A percentile compares a stretch with the other conserved stretches of the same genome.
Conservation (phyloP, 2,888 invertebrate species). For the Drosophila colorata region DNA sequence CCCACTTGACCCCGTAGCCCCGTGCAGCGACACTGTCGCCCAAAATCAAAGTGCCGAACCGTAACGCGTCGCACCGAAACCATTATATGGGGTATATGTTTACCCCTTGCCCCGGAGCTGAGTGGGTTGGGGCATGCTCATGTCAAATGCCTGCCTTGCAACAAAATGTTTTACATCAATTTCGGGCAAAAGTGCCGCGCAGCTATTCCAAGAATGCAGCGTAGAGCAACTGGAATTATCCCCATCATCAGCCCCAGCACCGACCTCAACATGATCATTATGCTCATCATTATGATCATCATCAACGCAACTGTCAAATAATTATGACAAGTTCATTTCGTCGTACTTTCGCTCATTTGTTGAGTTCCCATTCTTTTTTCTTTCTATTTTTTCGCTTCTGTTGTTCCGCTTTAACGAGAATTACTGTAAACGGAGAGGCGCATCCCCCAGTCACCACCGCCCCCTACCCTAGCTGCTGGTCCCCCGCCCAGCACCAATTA, state of each 20-base stretch:
- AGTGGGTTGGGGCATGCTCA: constrained; percentile 32
- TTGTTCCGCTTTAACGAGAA: constrained; percentile 65
- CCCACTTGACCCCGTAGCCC: constrained; percentile 72
- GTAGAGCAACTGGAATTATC: constrained; percentile 30
- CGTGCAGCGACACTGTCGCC: constrained; percentile 42
- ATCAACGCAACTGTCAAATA: constrained; percentile 77
- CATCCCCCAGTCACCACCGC: constrained; percentile 2
- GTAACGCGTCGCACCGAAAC: constrained; percentile 7
- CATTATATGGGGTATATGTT: constrained; percentile 15
- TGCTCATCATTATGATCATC: constrained; percentile 31
- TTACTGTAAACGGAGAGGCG: constrained; percentile 62
- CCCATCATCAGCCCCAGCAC: constrained; percentile 5
- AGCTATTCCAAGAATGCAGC: constrained; percentile 45
- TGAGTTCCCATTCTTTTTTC: constrained; percentile 45
- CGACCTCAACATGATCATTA: background rate
- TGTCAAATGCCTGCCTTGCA: constrained; percentile 23
- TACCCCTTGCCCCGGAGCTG: constrained; percentile 31
- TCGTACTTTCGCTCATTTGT: constrained; percentile 77
- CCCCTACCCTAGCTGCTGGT: background rate
- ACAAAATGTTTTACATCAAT: constrained; percentile 78
- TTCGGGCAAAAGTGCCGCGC: constrained; percentile 42
- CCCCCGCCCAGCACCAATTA: constrained; percentile 73
- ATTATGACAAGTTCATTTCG: constrained; percentile 84
- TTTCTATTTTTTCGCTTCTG: constrained; percentile 22
- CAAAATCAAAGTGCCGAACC: constrained; percentile 73